Base-by-base conservation (phyloP, 2,888 invertebrate genomes). In the Leucozona laternaria region DNA sequence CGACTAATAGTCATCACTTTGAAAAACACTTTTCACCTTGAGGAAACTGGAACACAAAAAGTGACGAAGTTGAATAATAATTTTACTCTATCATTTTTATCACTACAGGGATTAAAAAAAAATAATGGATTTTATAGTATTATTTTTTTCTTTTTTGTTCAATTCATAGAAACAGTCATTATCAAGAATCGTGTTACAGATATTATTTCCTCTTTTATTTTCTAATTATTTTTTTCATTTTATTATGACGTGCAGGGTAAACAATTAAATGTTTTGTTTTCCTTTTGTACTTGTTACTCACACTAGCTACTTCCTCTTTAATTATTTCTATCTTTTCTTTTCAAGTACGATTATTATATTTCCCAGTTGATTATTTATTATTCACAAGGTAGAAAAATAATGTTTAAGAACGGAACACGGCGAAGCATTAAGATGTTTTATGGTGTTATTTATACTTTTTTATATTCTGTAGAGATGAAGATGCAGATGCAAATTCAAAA, bases 221-320 rank as follows among this genome's bases (percentile, higher is more conserved):
- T 11, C 20, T 13, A 31, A 31, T 48, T 45, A 15, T 48, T 43
- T 31, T 20, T 25, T 25, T 55, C 13, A 8, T 37, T 15, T 45
- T 45, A 64, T 62, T 66, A 79, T 84, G 70, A 76, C 70, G 79
- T 70, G 53, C 75, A 66, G 8, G 79, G 75, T 84, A 79, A 71
- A 79, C 71, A 79, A 84, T 66, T 79, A 37, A 58, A 58, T 72
- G 77, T 78, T 48, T 83, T 70, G 62, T 79, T 76, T 70, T 20
- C 40, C 40, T 72, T 73, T 60, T 37, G 58, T 60, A n/a, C 25
- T 40, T 22, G 20, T 3, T 28, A 66, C 53, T 58, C 55, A 4
- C 4, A 66, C n/a, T n/a, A n/a, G n/a, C n/a, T n/a, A n/a, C 53
- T 58, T 73, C 58, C 66, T 60, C 53, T 60, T 62, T 53, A 62